Percentiles rank a stretch among this genome's conserved stretches.
These are phyloP conservation scores for Sesamia nonagrioides DNA, from an alignment of 1,140 invertebrate species.

Conservation along the genomic window DNA sequence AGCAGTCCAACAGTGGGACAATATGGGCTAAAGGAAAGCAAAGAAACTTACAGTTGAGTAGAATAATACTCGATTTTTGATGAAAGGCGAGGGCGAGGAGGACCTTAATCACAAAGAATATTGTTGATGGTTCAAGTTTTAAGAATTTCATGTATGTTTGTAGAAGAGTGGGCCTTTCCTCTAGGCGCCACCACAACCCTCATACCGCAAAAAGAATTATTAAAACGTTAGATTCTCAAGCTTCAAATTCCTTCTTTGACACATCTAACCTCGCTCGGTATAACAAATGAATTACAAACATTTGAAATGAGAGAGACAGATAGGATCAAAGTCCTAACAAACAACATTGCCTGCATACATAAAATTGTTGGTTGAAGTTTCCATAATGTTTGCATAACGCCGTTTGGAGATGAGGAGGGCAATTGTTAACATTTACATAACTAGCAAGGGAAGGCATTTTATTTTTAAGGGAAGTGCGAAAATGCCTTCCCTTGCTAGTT, in stretches of 20 bases:
- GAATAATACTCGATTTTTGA: too few species aligned
- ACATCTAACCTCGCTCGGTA: background rate
- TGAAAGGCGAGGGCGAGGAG: too few species aligned
- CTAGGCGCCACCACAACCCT: background rate
- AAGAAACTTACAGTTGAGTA: too few species aligned
- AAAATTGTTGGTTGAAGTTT: conserved; percentile 28
- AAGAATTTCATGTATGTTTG: background rate
- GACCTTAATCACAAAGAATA: too few species aligned
- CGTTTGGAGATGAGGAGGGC: background rate
- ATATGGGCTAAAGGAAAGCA: too few species aligned
- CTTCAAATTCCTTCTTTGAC: conserved; percentile 12
- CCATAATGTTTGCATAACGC: conserved; percentile 9
- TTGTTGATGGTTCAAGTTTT: too few species aligned
- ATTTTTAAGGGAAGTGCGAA: too few species aligned
- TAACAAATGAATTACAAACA: conserved; percentile 14
- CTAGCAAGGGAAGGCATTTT: conserved; percentile 26
- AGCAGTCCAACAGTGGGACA: too few species aligned
- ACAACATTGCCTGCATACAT: conserved; percentile 25
- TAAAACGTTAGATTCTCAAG: background rate
- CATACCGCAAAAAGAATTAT: background rate
- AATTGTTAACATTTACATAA: conserved; percentile 44
- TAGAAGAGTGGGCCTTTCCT: background rate
- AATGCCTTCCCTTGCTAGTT: too few species aligned
- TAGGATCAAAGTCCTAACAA: conserved; percentile 21
- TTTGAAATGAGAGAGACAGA: conserved; percentile 2